Evolutionary conservation across 2,113 vertebrate species (phyloP), one percentile per base, ranked within the genome.

Genomic region (Bos indicus): DNA sequence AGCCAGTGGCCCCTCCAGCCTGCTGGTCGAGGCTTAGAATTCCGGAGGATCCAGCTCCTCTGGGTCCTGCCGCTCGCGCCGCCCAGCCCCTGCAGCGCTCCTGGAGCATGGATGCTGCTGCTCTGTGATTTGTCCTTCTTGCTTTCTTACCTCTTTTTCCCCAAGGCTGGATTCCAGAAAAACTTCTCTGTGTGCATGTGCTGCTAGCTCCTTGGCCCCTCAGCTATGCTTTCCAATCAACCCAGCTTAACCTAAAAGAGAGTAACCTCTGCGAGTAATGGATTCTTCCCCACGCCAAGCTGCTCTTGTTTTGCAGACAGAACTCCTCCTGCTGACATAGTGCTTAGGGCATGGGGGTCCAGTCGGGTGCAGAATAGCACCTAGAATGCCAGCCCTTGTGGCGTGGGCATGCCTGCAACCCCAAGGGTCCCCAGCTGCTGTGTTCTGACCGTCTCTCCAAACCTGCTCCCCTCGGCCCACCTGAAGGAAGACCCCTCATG

Each of bases 101-200:
- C 11, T 23, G 3, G 43, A 14, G 57, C 0, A 2, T 17, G n/a
- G 23, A 11, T 11, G n/a, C 36, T 26, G 30, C 30, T 4, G 7
- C 85, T 7, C 43, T 48, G 1, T 0, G 10, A 7, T 21, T 21
- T 62, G 84, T 3, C 57, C 62, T 23, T 51, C 60, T 51, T 10
- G 48, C 81, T 25, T 6, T 15, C 85, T 28, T n/a, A 2, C 13
- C 85, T 64, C 19, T n/a, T n/a, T 64, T 9, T 25, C 43, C 30
- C 26, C 60, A 48, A 3, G 13, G 12, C 43, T 33, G 56, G 57
- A 19, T 64, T 51, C 62, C 62, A n/a, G 43, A 51, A n/a, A 25
- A 48, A 4, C 13, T 51, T 15, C 57, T 28, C 43, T 10, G 59
- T 23, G 59, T 51, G 85, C 48, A 10, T 64, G 85, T 25, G 28